phyloP scores from a whole-genome alignment of 2,113 vertebrate genomes.

The Elachura formosa region DNA sequence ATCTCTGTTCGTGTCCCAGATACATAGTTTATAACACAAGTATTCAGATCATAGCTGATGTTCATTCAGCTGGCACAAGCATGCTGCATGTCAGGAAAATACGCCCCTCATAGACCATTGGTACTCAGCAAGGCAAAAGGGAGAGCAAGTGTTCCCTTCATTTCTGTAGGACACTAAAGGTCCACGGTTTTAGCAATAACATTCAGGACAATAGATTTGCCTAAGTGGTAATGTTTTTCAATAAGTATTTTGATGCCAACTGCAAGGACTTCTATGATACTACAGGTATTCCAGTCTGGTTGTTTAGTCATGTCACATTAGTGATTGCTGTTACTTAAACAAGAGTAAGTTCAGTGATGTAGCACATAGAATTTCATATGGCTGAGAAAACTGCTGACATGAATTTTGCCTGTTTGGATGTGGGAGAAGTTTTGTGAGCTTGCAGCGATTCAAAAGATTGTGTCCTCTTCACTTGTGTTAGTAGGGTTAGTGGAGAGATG shows the following conservation, averaged over 20 bases:
- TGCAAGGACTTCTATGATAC: neutral
- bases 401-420: neutral
- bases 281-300: neutral
- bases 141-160: neutral
- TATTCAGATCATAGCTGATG: neutral
- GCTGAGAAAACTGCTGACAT: neutral
- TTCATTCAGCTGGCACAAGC: neutral
- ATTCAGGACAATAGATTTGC: neutral
- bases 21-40: neutral
- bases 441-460: neutral
- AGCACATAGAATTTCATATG: neutral
- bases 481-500: neutral
- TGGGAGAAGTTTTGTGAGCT: neutral
- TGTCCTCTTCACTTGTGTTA: neutral
- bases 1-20: neutral
- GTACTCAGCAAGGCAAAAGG: neutral
- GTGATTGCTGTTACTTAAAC: neutral
- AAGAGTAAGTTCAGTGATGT: neutral
- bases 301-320: neutral
- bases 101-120: neutral
- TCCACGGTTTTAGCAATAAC: neutral
- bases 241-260: neutral
- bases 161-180: neutral
- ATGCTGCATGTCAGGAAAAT: neutral
- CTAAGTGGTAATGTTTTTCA: neutral